These are phyloP conservation scores for Halictus ligatus DNA, from an alignment of 2,888 invertebrate species.

Conservation along the genomic window DNA sequence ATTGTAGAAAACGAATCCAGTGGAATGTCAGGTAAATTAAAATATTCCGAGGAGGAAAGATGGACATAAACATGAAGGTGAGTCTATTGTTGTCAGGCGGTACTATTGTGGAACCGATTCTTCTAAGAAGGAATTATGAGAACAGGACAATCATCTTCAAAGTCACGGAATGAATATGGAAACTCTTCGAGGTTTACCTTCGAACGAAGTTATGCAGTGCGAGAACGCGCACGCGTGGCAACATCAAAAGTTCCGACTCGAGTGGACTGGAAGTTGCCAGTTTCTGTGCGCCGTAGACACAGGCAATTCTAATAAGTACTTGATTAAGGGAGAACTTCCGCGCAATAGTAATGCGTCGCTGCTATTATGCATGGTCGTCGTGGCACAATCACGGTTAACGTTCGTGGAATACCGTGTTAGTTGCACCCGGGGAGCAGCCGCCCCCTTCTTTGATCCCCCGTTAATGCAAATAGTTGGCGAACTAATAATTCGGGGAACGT, in stretches of 20 bases:
- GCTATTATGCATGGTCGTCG: slow-evolving; percentile 37
- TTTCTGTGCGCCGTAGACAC: slow-evolving; percentile 31
- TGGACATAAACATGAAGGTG: not conserved
- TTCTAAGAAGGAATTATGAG: slow-evolving; percentile 47
- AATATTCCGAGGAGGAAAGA: not conserved
- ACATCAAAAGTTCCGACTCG: slow-evolving; percentile 55
- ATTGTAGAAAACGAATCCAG: not conserved
- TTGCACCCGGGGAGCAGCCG: slow-evolving; percentile 1
- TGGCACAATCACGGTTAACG: slow-evolving; percentile 51
- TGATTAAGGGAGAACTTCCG: slow-evolving; percentile 65
- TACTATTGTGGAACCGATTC: slow-evolving; percentile 25
- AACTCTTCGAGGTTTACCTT: slow-evolving; percentile 50
- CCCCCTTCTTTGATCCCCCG: slow-evolving; percentile 57
- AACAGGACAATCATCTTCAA: slow-evolving; percentile 15
- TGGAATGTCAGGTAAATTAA: not conserved
- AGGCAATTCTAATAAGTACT: slow-evolving; percentile 65
- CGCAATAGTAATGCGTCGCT: slow-evolving; percentile 50
- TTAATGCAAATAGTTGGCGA: slow-evolving; percentile 61
- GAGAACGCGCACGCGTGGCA: slow-evolving; percentile 19
- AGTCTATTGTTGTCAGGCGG: not conserved
- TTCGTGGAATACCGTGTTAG: slow-evolving; percentile 39
- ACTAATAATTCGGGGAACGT: slow-evolving; percentile 56
- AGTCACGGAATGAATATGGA: slow-evolving; percentile 68
- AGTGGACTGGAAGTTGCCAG: slow-evolving; percentile 56
- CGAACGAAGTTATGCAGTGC: slow-evolving; percentile 55